Base-by-base conservation (phyloP, 1,140 invertebrate genomes). In the Ceratina australensis region DNA sequence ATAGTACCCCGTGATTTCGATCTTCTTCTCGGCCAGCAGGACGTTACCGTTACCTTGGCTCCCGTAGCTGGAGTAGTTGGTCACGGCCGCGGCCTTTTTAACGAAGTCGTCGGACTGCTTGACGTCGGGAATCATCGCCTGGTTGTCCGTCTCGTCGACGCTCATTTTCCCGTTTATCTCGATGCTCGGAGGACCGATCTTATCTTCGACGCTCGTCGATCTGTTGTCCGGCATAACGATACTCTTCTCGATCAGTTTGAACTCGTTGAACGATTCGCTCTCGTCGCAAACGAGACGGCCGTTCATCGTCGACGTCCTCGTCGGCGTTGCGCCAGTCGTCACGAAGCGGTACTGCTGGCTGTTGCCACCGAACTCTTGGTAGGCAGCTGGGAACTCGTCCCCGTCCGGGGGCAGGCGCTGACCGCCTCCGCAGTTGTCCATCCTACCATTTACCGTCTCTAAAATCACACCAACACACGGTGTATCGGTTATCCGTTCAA, bases 321-420 rank as follows among this genome's bases (percentile, higher is more conserved):
- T 26, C 22, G 73, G 33, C 26, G 74, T 49, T 3, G 24, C 49
- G 18, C 26, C 20, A 47, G 74, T 33, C 54, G 73, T 69, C 50
- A 72, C 79, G 66, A 69, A 83, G 78, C 61, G 77, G 66, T 75
- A 80, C 81, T 79, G 80, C 50, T 79, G 89, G 86, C 73, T 89
- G 89, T 72, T 89, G 87, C 61, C 86, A 86, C 74, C 67, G 74
- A 92, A 95, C 90, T 96, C 95, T 78, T 95, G 93, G 75, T 95
- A 95, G 84, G 95, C 95, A 33, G 95, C 93, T 72, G 96, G 96
- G 92, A 97, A 97, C 89, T 98, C 97, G 89, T 97, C 96, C 82
- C 97, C 97, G 91, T 98, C 97, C 63, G 97, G 96, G 78, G 97
- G 97, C 86, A 97, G 94, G 80, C 97, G 94, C 33, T 90, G 90